phyloP scores from a whole-genome alignment of 2,797 vertebrate species.

The Neoniphon sammara region DNA sequence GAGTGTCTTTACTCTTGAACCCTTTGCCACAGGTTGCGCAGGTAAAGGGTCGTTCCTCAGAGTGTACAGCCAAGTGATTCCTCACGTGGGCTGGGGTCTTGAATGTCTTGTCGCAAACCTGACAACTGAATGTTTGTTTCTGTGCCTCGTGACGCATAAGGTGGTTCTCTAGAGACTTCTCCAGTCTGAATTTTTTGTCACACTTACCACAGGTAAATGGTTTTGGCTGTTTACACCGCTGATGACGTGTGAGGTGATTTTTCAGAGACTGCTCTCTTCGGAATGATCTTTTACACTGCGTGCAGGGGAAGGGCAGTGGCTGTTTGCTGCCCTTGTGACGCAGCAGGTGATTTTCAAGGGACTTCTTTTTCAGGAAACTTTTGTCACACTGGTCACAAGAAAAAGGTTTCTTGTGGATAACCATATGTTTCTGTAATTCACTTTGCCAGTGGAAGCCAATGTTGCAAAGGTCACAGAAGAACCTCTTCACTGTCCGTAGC shows the following conservation, averaged over 20 bases:
- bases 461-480: conserved; percentile 70
- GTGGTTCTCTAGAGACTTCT: conserved; percentile 78
- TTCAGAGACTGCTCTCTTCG: conserved; percentile 70
- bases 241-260: conserved; percentile 76
- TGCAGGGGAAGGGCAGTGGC: conserved; percentile 72
- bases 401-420: conserved; percentile 76
- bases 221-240: conserved; percentile 64
- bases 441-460: conserved; percentile 70
- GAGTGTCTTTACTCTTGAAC: conserved; percentile 81
- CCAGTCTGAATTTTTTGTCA: conserved; percentile 72
- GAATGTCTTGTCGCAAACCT: conserved; percentile 75
- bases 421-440: conserved; percentile 73
- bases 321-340: conserved; percentile 52
- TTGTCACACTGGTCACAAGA: conserved; percentile 80
- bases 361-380: conserved; percentile 75
- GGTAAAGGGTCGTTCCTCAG: conserved; percentile 76
- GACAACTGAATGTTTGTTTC: conserved; percentile 70
- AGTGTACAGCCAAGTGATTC: conserved; percentile 78
- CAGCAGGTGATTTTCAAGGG: conserved; percentile 67
- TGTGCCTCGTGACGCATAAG: conserved; percentile 71
- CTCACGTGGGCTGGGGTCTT: conserved; percentile 70
- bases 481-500: conserved; percentile 47
- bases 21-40: conserved; percentile 81
- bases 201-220: conserved; percentile 76
- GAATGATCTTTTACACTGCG: conserved; percentile 69